Base-by-base conservation (phyloP, 2,888 invertebrate genomes). In the Drosophila birchii region DNA sequence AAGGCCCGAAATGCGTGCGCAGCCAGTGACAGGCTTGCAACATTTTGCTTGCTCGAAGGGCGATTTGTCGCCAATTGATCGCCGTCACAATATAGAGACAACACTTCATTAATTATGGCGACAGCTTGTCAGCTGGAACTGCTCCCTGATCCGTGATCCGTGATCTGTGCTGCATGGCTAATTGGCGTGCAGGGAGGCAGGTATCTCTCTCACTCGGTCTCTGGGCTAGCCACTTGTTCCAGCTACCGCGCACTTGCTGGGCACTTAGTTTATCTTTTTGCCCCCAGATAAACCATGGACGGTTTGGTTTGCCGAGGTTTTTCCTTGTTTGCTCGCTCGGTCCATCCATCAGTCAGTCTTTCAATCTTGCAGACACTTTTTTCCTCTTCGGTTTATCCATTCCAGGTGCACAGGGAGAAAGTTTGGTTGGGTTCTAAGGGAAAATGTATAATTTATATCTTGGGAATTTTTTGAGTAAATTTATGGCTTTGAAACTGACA, bases 331-430 rank as follows among this genome's bases (percentile, higher is more conserved):
- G 72, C 76, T 74, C 57, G 60, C 62, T 29, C 54, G 59, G 74
- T 59, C 55, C 57, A 67, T 47, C 62, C 75, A 78, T 66, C 73
- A 59, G 78, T 76, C 86, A 79, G 86, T 88, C 76, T 75, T 67
- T 80, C 82, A 86, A 88, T 87, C 81, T 88, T 36, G 62, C 70
- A 81, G 88, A 88, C 88, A 82, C 79, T 77, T 80, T 86, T 78
- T 77, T 76, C 29, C 86, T 81, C 79, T 67, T 57, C 59, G 70
- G 51, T 64, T 78, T 80, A 81, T 68, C 64, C 61, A 56, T 44
- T 55, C 36, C 39, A 47, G 67, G n/a, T 29, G 7, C 41, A 58
- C 34, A 26, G 32, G 1, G 16, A 43, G 34, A 34, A 26, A n/a
- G 9, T 32, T 18, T 0, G 3, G 23, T 1, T 0, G 1, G 16